Evolutionary conservation across 64 coral and sea anemone species (phyloP).

Genomic region (Montipora efflorescens): DNA sequence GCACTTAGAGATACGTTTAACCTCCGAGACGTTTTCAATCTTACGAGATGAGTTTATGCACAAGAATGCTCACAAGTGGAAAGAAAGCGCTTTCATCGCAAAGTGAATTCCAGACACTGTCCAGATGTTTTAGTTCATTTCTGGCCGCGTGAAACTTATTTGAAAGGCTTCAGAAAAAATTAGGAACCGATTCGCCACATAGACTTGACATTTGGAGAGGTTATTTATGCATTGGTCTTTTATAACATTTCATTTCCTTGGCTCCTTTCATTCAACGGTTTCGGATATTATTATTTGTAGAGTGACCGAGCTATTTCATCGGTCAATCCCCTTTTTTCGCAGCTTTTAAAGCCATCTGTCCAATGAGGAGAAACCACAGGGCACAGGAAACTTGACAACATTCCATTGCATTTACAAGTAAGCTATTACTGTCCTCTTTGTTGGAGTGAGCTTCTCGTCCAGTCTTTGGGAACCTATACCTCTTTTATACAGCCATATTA

Average conservation of each 20-base stretch:
- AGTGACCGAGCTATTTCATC: background rate
- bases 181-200: background rate
- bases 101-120: no score
- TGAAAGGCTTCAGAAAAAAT: background rate
- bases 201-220: background rate
- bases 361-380: background rate
- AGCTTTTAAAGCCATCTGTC: background rate
- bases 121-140: no score
- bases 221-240: background rate
- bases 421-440: background rate
- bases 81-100: no score
- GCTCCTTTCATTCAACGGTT: background rate
- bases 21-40: no score
- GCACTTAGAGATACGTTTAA: no score
- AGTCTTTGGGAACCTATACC: background rate
- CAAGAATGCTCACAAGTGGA: no score
- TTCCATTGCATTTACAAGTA: background rate
- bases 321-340: background rate
- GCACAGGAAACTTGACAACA: background rate
- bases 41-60: no score
- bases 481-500: background rate
- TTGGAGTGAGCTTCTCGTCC: background rate
- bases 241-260: background rate
- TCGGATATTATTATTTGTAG: background rate
- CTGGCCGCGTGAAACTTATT: no score